A percentile compares a stretch with the other conserved stretches of the same genome.
Evolutionary conservation across 30 jellyfish, hydroid and myxozoan genomes (phyloP).

Genomic region (Clytia hemisphaerica): DNA sequence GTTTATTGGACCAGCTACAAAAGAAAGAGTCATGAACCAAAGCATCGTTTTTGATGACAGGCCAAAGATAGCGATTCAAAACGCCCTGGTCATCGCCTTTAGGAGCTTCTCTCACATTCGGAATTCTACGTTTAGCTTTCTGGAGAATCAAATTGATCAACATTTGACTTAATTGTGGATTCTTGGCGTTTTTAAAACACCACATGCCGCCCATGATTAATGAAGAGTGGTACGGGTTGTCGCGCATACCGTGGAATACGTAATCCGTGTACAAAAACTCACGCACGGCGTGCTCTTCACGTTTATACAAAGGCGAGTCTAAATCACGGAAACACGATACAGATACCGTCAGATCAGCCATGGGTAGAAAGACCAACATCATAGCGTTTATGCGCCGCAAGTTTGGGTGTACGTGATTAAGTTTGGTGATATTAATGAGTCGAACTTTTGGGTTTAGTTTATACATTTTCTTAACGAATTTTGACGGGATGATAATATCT

Average conservation of each 20-base stretch:
- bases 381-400: too few relatives aligned
- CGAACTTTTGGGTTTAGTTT: too few relatives aligned
- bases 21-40: constrained; percentile 2
- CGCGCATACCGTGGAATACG: constrained; percentile 7
- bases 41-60: neutral
- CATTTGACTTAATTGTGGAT: neutral
- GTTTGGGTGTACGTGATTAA: too few relatives aligned
- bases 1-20: neutral
- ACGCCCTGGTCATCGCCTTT: constrained; percentile 6
- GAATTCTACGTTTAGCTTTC: neutral
- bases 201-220: constrained; percentile 9
- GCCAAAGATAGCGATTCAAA: neutral
- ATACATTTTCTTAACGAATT: too few relatives aligned
- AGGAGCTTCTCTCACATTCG: too few relatives aligned
- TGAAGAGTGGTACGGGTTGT: neutral
- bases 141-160: neutral
- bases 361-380: too few relatives aligned
- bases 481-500: neutral
- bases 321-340: constrained; percentile 11
- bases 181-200: neutral
- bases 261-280: neutral
- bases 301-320: neutral
- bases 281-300: constrained; percentile 18
- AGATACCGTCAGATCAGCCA: constrained; percentile 4
- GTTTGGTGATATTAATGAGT: too few relatives aligned